Conservation (phyloP, 1,140 invertebrate species). For the Drosophila virilis region DNA sequence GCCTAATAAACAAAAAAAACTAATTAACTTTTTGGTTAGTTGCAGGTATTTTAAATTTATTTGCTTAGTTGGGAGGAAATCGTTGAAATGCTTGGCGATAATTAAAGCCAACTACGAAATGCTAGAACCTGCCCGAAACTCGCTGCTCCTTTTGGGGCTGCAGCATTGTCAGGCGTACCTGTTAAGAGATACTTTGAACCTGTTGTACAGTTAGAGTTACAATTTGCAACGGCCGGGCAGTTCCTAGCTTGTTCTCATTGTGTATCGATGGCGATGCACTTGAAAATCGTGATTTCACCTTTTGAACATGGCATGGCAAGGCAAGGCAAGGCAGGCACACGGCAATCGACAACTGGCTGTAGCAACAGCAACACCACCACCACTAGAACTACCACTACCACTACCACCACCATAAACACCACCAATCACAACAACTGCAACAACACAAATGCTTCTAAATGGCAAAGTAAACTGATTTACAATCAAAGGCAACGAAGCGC, state of each 20-base stretch:
- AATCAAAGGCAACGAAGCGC: slow-evolving; percentile 82
- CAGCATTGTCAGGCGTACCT: slow-evolving; percentile 69
- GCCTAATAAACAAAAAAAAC: slow-evolving; percentile 49
- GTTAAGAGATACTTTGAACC: slow-evolving; percentile 82
- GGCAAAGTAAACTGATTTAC: slow-evolving; percentile 83
- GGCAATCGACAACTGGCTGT: slow-evolving; percentile 22
- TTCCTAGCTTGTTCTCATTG: slow-evolving; percentile 53
- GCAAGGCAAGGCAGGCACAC: slow-evolving; percentile 36
- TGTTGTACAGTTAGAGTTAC: slow-evolving; percentile 83
- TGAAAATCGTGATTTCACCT: slow-evolving; percentile 83
- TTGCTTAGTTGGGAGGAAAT: slow-evolving; percentile 65
- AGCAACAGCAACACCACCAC: slow-evolving; percentile 17
- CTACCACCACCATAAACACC: slow-evolving; percentile 5
- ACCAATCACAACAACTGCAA: slow-evolving; percentile 22
- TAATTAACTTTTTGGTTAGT: slow-evolving; percentile 69
- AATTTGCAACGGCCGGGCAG: slow-evolving; percentile 68
- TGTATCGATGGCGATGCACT: slow-evolving; percentile 82
- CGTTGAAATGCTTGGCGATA: slow-evolving; percentile 74
- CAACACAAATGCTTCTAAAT: slow-evolving; percentile 79
- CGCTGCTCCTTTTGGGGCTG: slow-evolving; percentile 52
- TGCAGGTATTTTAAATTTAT: slow-evolving; percentile 58
- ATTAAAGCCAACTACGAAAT: slow-evolving; percentile 63
- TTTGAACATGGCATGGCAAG: slow-evolving; percentile 63
- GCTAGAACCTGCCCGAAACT: slow-evolving; percentile 16
- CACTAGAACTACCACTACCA: slow-evolving; percentile 23